Base-by-base conservation (phyloP, 2,113 vertebrate genomes). In the Paradisaea rubra region DNA sequence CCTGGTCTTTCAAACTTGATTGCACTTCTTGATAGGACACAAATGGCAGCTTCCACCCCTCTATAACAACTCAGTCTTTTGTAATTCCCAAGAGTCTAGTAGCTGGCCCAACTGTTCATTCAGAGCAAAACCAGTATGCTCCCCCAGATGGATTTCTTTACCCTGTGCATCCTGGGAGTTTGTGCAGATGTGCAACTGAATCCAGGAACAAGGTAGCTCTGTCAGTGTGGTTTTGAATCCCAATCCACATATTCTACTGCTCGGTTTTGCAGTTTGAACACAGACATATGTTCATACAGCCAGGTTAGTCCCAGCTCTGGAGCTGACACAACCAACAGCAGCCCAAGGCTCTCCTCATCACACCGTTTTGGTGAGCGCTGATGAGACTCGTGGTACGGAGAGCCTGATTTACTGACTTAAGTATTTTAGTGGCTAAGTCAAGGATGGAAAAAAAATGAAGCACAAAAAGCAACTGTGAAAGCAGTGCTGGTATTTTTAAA, bases 341-440 rank as follows among this genome's bases (percentile, higher is more conserved):
- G 20, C 7, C 31, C 39, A 59, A 65, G 10, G 8, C 5, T 88
- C 5, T 64, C 13, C 10, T 69, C 28, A 45, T 61, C 13, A 15
- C 1, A 0, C 13, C 6, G 3, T 54, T 1, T 31, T 69, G 9
- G 11, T 0, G 3, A 59, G 24, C 9, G 44, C 5, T 79, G n/a
- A 56, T 77, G 37, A 83, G 7, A 41, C 7, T 15, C 44, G 21
- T 53, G 66, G 22, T 61, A 17, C 5, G 13, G 19, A 66, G 25
- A 53, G 8, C 15, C 65, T 82, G 37, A 49, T 59, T 89, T 82
- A 53, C 44, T 65, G 28, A 41, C 8, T 3, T 68, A 23, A 57
- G 2, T 16, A 13, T 68, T 28, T 47, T 87, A 14, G 7, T 68
- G 49, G 6, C 10, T 52, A 41, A 78, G n/a, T 27, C 22, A 81